Base-by-base conservation (phyloP, 2,113 vertebrate genomes). In the Ciconia boyciana region DNA sequence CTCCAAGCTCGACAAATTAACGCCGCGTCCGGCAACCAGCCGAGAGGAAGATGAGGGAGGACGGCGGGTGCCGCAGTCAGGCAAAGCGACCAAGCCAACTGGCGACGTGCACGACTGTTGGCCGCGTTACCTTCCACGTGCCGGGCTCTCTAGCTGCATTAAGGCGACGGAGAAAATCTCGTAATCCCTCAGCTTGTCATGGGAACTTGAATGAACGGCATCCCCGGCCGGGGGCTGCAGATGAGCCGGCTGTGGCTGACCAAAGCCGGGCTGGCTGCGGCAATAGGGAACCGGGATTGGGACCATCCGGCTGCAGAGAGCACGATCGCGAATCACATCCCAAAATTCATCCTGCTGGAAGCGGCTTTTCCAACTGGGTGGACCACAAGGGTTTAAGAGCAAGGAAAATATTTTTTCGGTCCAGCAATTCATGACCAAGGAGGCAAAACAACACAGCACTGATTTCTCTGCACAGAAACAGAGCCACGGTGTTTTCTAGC, bases 321-420 rank as follows among this genome's bases (percentile, higher is more conserved):
- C 60, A 11, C 2, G 1, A 18, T 2, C 3, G 3, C 1, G 0
- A 16, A 72, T 9, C 14, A 0, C 46, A 66, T 46, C 90, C 78
- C 90, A 10, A 44, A 78, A 17, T 48, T 44, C 55, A 13, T 24
- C 54, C 88, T 26, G 81, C 87, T 39, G 39, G 39, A 39, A 39
- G 39, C 39, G 39, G 39, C 39, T 93, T 77, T 87, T 89, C 83
- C 96, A 72, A 26, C 0, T 13, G 68, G 93, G 89, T 76, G 96
- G 94, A 93, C 91, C 28, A 17, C 48, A 2, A 65, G 15, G 92
- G 68, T 66, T 94, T 61, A 43, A 85, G 36, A 92, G 81, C 44
- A 77, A 97, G 94, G 83, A 74, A 96, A 97, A 96, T 86, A 86
- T 93, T 96, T 94, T 89, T 83, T 68, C 39, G 2, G 32, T 78